Conservation (phyloP, 1,140 invertebrate species). For the Anastrepha ludens region DNA sequence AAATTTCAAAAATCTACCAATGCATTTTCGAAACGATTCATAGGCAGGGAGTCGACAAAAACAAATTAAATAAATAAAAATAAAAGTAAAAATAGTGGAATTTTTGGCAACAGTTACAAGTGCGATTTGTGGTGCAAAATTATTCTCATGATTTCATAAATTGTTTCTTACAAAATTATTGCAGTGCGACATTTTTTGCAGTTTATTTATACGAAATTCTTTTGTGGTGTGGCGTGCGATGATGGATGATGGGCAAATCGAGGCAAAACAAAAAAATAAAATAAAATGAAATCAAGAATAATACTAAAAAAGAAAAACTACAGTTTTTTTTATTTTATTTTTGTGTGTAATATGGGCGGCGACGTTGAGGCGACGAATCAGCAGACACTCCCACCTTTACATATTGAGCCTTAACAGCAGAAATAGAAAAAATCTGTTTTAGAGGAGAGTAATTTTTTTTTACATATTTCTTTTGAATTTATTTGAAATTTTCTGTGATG, state of each 20-base stretch:
- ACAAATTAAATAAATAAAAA: neutral
- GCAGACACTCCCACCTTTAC: neutral
- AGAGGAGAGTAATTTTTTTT: no score
- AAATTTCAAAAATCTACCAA: constrained; percentile 9
- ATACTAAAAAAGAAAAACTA: no score
- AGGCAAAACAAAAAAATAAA: neutral
- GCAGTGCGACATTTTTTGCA: constrained; percentile 31
- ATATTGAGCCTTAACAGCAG: neutral
- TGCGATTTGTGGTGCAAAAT: neutral
- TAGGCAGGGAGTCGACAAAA: neutral
- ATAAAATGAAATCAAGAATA: no score
- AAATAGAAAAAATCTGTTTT: no score
- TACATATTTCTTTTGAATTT: no score
- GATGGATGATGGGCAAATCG: neutral
- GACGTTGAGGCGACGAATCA: neutral
- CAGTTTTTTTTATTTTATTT: no score
- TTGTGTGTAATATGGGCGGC: neutral
- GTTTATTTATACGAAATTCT: constrained; percentile 40
- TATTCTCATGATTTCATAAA: constrained; percentile 14
- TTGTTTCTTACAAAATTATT: constrained; percentile 15
- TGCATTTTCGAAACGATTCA: neutral
- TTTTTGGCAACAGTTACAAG: constrained; percentile 16
- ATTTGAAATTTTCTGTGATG: no score
- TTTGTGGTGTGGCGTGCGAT: neutral
- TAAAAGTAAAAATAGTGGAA: neutral